These are phyloP conservation scores for Ochotona princeps DNA, from an alignment of 2,113 vertebrate genomes.

Conservation along the genomic window DNA sequence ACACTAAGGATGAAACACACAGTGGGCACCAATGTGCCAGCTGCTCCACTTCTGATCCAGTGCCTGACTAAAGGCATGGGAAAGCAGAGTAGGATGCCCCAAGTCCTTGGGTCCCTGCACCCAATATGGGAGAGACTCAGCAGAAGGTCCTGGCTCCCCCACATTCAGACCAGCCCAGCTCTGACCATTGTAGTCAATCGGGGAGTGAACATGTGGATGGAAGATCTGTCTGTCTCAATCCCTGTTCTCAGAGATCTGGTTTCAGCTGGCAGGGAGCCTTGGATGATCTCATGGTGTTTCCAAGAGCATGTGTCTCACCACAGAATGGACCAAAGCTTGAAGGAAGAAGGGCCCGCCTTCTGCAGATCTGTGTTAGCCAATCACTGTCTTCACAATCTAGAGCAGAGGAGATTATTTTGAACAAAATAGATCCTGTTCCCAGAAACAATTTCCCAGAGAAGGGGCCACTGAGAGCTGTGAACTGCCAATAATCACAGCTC, in stretches of 20 bases:
- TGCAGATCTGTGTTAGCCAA: background rate
- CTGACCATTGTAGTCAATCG: too few relatives aligned
- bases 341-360: background rate
- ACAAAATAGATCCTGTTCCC: background rate
- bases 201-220: too few relatives aligned
- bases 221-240: too few relatives aligned
- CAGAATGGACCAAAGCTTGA: background rate
- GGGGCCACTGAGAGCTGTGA: background rate
- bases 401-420: background rate
- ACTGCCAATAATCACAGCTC: background rate
- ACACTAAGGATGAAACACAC: background rate
- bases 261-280: background rate
- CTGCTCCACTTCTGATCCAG: too few relatives aligned
- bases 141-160: too few relatives aligned
- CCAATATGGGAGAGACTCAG: too few relatives aligned
- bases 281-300: background rate
- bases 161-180: too few relatives aligned
- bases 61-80: too few relatives aligned
- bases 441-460: background rate
- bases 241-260: too few relatives aligned
- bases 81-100: background rate
- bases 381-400: too few relatives aligned
- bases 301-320: background rate
- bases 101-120: too few relatives aligned
- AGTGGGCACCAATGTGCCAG: too few relatives aligned